Base-by-base conservation (phyloP, 2,797 vertebrate species). In the Buphagus erythrorhynchus region DNA sequence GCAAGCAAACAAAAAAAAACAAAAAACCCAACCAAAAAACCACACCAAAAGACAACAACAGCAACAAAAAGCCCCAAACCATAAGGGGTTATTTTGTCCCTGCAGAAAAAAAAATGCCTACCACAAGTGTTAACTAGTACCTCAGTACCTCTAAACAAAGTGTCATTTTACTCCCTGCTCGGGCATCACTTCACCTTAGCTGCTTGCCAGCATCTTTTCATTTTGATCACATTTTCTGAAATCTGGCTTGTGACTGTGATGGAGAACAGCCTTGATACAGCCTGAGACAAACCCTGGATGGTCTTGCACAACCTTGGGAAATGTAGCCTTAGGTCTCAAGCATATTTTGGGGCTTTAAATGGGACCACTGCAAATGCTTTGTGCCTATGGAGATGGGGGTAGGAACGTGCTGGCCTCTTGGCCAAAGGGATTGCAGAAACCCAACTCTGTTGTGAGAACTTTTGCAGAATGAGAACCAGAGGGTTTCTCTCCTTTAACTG, bases 401-500 rank as follows among this genome's bases (percentile, higher is more conserved):
- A 69, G 40, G 51, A 43, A 73, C 13, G 36, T 48, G 43, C 33
- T 84, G 40, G 6, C 55, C 28, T 7, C 35, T 45, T 24, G 13
- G 31, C 8, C 48, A 62, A 42, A 85, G 20, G 25, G 9, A 51
- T 3, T 66, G 29, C 24, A 38, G 28, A 31, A 6, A 5, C 19
- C 7, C 62, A 63, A 9, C 3, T 14, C 13, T 26, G 3, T 2
- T 26, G 20, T 3, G 5, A 71, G 19, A 26, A 45, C 7, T 76
- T 86, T 33, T 86, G 28, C 29, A 66, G 54, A 76, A 22, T 8
- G 14, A 67, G 26, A 78, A 62, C 35, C 51, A 29, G 29, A 62
- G 1, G 3, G 2, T 54, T 55, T 85, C 15, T 59, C 28, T 51
- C 19, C 10, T 22, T 45, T 7, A 18, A 61, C 11, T 0, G 1